phyloP scores from a whole-genome alignment of 2,888 invertebrate species.

The Litoditis marina region DNA sequence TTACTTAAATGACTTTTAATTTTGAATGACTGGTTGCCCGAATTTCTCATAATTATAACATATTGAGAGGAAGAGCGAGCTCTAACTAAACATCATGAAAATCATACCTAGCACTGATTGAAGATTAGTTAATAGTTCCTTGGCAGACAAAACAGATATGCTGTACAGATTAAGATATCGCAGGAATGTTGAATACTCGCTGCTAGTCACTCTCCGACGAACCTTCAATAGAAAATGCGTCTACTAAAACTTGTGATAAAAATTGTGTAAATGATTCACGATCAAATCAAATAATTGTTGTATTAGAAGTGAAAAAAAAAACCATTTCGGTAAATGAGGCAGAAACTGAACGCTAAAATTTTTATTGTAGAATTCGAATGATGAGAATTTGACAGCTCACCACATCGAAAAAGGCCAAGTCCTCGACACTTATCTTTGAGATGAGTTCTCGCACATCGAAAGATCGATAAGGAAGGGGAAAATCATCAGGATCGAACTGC shows the following conservation, averaged over 20 bases:
- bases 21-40: no score
- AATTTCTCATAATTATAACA: no score
- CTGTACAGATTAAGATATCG: constrained; percentile 13
- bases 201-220: not conserved
- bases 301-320: not conserved
- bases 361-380: no score
- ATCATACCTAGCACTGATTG: constrained; percentile 10
- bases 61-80: no score
- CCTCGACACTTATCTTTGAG: not conserved
- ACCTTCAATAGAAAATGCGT: not conserved
- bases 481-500: not conserved
- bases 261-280: not conserved
- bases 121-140: constrained; percentile 4
- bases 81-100: no score
- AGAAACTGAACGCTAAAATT: no score
- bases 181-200: constrained; percentile 8
- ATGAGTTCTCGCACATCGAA: not conserved
- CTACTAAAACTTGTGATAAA: not conserved
- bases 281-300: not conserved
- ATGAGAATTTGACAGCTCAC: not conserved
- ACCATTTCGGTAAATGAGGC: no score
- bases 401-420: constrained; percentile 5
- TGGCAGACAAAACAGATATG: not conserved
- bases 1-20: not conserved
- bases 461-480: not conserved